These are phyloP conservation scores for Ophonus ardosiacus DNA, from an alignment of 2,888 invertebrate species.

Conservation along the genomic window DNA sequence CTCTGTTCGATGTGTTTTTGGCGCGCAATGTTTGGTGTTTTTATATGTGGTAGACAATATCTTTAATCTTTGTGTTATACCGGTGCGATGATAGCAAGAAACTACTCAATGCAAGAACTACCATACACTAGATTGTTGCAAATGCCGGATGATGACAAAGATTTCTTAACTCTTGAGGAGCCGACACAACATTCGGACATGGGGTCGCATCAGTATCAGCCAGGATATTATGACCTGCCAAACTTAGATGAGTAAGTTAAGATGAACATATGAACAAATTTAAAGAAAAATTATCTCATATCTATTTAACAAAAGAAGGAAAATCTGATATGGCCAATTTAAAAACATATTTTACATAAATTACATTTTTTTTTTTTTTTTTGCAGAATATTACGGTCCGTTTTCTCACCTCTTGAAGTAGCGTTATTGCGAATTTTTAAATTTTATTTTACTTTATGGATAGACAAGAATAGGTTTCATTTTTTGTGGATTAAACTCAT, in stretches of 20 bases:
- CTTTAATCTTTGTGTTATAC: not conserved
- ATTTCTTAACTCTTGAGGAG: slow-evolving; percentile 75
- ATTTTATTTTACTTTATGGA: too few species aligned
- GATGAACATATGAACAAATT: too few species aligned
- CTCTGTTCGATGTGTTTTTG: not conserved
- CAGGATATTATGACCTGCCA: slow-evolving; percentile 73
- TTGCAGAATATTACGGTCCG: too few species aligned
- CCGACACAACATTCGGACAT: slow-evolving; percentile 70
- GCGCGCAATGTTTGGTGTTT: not conserved
- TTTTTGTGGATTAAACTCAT: too few species aligned
- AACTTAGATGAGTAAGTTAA: slow-evolving; percentile 73
- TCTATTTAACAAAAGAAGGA: too few species aligned
- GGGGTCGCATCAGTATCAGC: slow-evolving; percentile 71
- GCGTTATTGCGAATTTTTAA: too few species aligned
- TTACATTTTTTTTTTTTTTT: too few species aligned
- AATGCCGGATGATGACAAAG: slow-evolving; percentile 73
- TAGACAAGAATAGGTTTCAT: too few species aligned
- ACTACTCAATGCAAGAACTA: slow-evolving; percentile 74
- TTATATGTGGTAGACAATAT: not conserved
- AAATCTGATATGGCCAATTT: too few species aligned
- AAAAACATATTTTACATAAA: too few species aligned
- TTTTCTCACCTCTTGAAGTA: too few species aligned
- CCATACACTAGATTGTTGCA: slow-evolving; percentile 74
- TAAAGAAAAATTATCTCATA: too few species aligned
- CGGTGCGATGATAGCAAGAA: slow-evolving; percentile 73